phyloP scores from a whole-genome alignment of 2,113 vertebrate genomes.

The Sminthopsis crassicaudata region DNA sequence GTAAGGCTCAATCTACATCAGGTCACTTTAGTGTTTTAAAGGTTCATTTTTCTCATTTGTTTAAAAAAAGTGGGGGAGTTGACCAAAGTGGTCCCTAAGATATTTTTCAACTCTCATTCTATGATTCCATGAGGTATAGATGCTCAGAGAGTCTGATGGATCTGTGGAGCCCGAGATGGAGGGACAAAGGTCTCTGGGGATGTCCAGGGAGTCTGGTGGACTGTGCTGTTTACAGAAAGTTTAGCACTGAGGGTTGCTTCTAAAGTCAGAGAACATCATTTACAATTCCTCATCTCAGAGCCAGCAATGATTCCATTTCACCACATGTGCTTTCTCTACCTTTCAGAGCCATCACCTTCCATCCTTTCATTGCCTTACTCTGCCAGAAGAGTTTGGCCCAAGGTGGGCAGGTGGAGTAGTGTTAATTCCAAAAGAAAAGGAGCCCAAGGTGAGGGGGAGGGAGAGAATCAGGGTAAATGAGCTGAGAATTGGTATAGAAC shows the following conservation, averaged over 20 bases:
- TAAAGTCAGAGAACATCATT: background rate
- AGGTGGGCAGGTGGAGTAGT: background rate
- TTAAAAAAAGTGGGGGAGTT: background rate
- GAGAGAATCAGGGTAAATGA: conserved; percentile 43
- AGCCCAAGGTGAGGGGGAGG: conserved; percentile 42
- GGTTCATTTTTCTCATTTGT: background rate
- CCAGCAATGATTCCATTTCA: background rate
- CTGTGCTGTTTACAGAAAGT: background rate
- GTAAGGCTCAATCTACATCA: background rate
- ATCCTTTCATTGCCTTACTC: background rate
- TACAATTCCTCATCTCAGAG: background rate
- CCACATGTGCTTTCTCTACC: background rate
- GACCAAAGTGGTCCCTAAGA: background rate
- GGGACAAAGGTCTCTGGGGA: background rate
- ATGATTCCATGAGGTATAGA: background rate
- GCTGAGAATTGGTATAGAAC: conserved; percentile 75
- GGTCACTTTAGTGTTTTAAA: background rate
- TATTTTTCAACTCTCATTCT: background rate
- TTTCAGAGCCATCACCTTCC: background rate
- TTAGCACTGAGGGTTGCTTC: background rate
- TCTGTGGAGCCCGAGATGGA: background rate
- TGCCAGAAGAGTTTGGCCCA: background rate
- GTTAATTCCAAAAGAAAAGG: conserved; percentile 64
- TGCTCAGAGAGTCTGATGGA: background rate
- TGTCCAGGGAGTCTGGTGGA: background rate